These are phyloP conservation scores for Hippopotamus amphibius DNA, from an alignment of 2,113 vertebrate genomes.

Conservation along the genomic window DNA sequence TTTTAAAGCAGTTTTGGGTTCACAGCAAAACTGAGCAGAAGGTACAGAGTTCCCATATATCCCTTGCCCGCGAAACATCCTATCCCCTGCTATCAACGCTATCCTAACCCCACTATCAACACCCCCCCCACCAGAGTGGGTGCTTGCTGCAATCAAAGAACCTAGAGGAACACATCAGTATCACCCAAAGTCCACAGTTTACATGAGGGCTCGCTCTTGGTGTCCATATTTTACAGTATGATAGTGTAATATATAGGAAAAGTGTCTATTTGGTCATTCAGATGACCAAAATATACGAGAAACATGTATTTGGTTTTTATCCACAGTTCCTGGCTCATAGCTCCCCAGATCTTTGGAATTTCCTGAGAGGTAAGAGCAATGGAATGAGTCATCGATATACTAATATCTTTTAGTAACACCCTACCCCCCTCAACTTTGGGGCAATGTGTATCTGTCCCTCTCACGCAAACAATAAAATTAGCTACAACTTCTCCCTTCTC, in stretches of 20 bases:
- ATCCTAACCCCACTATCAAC: neutral
- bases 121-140: neutral
- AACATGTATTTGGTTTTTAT: neutral
- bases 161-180: neutral
- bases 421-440: neutral
- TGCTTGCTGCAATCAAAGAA: neutral
- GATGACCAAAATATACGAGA: neutral
- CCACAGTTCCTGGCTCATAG: neutral
- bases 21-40: neutral
- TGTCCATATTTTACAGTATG: neutral
- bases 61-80: neutral
- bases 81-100: neutral
- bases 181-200: neutral
- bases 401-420: neutral
- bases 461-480: neutral
- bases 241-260: neutral
- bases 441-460: neutral
- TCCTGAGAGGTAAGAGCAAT: neutral
- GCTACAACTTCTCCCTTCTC: neutral
- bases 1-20: neutral
- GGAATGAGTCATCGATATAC: neutral
- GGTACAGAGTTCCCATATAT: neutral
- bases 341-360: neutral
- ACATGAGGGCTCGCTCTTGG: neutral
- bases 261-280: too few relatives aligned